Percentiles rank a stretch among this genome's conserved stretches.
Conservation (phyloP, 2,797 vertebrate species). For the Betta splendens region DNA sequence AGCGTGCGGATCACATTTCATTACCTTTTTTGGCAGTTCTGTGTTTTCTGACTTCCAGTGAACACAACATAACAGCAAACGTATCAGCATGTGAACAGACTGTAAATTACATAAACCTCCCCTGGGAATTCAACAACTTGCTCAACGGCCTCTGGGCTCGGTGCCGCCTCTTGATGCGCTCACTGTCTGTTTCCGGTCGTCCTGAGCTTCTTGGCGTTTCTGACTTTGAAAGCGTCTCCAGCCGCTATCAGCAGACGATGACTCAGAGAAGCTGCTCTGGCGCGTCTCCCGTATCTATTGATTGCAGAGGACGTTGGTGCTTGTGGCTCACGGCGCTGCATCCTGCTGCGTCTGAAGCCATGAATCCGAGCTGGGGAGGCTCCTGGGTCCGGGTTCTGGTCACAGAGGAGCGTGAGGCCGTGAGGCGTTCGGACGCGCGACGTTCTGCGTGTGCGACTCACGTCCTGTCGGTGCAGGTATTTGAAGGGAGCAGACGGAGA, state of each 20-base stretch:
- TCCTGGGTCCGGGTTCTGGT: constrained; percentile 8
- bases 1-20: not conserved
- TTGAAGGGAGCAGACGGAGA: constrained; percentile 39
- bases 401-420: constrained; percentile 14
- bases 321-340: constrained; percentile 32
- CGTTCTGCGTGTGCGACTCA: constrained; percentile 40
- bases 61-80: not conserved
- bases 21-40: not conserved
- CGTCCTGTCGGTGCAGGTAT: constrained; percentile 30
- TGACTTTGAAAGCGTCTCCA: constrained; percentile 42
- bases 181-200: constrained; percentile 15
- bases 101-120: not conserved
- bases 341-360: constrained; percentile 38
- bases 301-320: constrained; percentile 52
- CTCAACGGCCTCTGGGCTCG: constrained; percentile 4
- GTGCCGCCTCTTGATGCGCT: constrained; percentile 19
- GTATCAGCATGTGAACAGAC: constrained; percentile 2
- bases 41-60: too few species aligned
- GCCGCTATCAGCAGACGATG: constrained; percentile 26
- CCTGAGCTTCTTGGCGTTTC: constrained; percentile 18
- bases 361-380: too few species aligned
- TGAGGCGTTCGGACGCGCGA: constrained; percentile 49
- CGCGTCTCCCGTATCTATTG: constrained; percentile 23
- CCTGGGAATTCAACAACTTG: constrained; percentile 7
- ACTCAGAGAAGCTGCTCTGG: constrained; percentile 41